These are phyloP conservation scores for Fundulus diaphanus DNA, from an alignment of 2,797 vertebrate genomes.

Conservation along the genomic window DNA sequence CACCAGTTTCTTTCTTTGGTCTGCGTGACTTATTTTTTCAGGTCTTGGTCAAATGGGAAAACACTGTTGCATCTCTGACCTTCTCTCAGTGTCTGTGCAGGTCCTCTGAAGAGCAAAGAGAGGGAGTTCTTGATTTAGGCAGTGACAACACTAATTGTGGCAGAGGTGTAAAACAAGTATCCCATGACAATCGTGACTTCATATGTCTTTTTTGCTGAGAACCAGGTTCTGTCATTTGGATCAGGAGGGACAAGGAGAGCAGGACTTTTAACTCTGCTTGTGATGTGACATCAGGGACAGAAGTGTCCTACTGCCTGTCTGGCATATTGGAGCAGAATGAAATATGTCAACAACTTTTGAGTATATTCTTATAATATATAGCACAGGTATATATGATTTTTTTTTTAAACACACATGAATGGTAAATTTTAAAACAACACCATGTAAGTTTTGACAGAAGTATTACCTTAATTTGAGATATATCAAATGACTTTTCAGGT, in stretches of 20 bases:
- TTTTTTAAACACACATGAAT: not conserved
- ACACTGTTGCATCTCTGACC: constrained; percentile 67
- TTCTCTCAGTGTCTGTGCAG: constrained; percentile 47
- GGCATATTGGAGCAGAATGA: not conserved
- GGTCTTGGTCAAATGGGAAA: constrained; percentile 73
- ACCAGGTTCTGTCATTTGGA: constrained; percentile 41
- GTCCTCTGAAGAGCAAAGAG: constrained; percentile 54
- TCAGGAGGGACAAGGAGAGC: constrained; percentile 24
- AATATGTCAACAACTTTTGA: constrained; percentile 4
- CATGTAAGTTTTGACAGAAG: too few species aligned
- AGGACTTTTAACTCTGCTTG: constrained; percentile 7
- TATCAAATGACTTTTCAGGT: too few species aligned
- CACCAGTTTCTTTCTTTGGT: constrained; percentile 37
- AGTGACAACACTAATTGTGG: constrained; percentile 40
- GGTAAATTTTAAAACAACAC: not conserved
- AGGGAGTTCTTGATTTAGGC: constrained; percentile 41
- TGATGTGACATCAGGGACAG: constrained; percentile 2
- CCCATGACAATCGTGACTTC: constrained; percentile 52
- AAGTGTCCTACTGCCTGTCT: not conserved
- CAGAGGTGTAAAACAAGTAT: constrained; percentile 53
- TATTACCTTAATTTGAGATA: too few species aligned
- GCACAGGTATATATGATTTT: not conserved
- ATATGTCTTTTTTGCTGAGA: constrained; percentile 42
- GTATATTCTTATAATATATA: constrained; percentile 6
- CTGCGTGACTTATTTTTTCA: constrained; percentile 60